These are phyloP conservation scores for Xiphorhynchus erythropygius DNA, from an alignment of 2,797 vertebrate species.

Conservation along the genomic window DNA sequence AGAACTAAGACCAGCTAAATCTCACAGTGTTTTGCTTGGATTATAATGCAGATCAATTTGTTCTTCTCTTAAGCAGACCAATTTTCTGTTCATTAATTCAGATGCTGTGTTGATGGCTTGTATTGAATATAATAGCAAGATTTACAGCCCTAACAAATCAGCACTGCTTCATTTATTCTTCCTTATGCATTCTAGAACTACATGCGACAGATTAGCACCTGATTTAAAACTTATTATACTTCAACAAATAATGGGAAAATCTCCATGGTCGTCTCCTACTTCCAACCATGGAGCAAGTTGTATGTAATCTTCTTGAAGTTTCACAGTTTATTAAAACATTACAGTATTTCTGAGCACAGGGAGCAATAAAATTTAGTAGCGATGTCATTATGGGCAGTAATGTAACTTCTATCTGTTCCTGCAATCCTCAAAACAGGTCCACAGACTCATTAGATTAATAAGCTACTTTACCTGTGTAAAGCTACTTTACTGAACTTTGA, in stretches of 20 bases:
- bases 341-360: neutral
- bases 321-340: conserved; percentile 13
- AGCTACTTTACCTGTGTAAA: neutral
- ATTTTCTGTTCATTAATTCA: conserved; percentile 62
- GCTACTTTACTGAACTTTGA: conserved; percentile 19
- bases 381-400: neutral
- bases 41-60: conserved; percentile 38
- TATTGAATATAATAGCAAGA: conserved; percentile 34
- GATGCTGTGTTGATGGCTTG: neutral
- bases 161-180: neutral
- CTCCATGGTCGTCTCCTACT: neutral
- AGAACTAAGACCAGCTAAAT: neutral
- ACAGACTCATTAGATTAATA: conserved; percentile 22
- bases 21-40: conserved; percentile 33
- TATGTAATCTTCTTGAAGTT: neutral
- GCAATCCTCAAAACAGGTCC: neutral
- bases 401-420: neutral
- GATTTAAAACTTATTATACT: neutral
- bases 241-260: neutral
- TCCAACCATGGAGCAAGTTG: neutral
- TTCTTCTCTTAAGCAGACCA: conserved; percentile 46
- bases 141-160: conserved; percentile 32
- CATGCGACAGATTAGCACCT: neutral
- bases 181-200: neutral
- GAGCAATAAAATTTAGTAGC: conserved; percentile 12